Base-by-base conservation (phyloP, 2,797 vertebrate species). In the Crocidura indochinensis region DNA sequence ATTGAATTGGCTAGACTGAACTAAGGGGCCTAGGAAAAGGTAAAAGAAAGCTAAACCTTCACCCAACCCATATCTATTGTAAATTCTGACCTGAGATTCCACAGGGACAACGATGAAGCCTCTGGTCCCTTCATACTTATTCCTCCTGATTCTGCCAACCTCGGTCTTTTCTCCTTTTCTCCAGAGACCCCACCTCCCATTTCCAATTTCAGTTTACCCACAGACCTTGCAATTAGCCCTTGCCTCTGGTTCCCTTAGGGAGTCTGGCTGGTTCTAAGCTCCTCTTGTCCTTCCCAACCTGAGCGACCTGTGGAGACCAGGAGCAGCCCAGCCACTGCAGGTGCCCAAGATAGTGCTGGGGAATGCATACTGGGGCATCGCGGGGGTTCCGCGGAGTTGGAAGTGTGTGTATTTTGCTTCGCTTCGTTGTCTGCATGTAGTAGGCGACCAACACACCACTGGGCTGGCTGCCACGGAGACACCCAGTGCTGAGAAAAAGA, bases 401-500 rank as follows among this genome's bases (percentile, higher is more conserved):
- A 60, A 80, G 77, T 81, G 9, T 1, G 11, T 15, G 86, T 47
- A 64, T 31, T 72, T 64, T 38, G 38, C 38, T 38, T 38, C 38
- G 64, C 56, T 56, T 31, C 0, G 1, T 85, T 31, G 47, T 67
- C 69, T 72, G 94, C 9, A 17, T 73, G 71, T 27, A 15, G 51
- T 7, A 11, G 15, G 51, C 73, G 8, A 68, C 49, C 4, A 68
- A 44, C 76, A 72, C 79, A 49, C 31, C 44, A 14, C 78, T 44
- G 6, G 29, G 44, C 85, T 29, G 51, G 62, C 82, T 84, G 38
- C 67, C 86, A 64, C 14, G 65, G 53, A 51, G 80, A 85, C 91
- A 80, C 83, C 80, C 85, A 87, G 90, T 5, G 46, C 84, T 80
- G 53, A 90, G 91, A 51, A 89, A 82, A 93, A 92, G 84, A 86